These are phyloP conservation scores for Avahi laniger DNA, from an alignment of 2,797 vertebrate species.

Conservation along the genomic window DNA sequence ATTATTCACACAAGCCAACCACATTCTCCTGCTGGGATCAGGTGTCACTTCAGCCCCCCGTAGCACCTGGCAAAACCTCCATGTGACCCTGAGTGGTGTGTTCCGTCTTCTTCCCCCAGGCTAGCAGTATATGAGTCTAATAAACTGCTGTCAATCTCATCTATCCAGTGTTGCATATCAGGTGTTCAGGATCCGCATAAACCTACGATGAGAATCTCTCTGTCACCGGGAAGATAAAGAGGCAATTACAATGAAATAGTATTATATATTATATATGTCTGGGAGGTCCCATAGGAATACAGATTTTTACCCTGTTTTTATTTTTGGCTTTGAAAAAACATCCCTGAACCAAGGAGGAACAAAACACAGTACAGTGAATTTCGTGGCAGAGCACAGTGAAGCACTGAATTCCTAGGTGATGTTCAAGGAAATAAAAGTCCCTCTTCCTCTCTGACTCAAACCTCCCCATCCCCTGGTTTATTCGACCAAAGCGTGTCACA, in stretches of 20 bases:
- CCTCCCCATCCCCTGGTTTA: background rate
- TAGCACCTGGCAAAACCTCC: accelerated
- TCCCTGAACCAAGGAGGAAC: background rate
- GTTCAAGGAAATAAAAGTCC: background rate
- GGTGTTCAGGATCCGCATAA: background rate
- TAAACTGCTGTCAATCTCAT: background rate
- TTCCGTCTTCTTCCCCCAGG: background rate
- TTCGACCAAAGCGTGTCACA: background rate
- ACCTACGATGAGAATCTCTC: background rate
- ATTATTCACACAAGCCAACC: background rate
- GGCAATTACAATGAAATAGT: background rate
- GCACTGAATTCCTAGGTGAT: background rate
- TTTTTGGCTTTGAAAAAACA: background rate
- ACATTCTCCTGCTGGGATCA: background rate
- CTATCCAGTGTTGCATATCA: background rate
- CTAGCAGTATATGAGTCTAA: background rate
- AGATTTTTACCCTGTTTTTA: background rate
- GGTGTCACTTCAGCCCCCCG: background rate
- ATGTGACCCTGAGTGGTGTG: accelerated
- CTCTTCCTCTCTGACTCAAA: background rate
- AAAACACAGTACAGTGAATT: background rate
- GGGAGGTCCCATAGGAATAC: background rate
- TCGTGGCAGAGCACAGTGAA: background rate
- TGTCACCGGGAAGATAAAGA: background rate
- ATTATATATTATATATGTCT: background rate